phyloP scores from a whole-genome alignment of 2,888 invertebrate genomes.

The Patella ulyssiponensis region DNA sequence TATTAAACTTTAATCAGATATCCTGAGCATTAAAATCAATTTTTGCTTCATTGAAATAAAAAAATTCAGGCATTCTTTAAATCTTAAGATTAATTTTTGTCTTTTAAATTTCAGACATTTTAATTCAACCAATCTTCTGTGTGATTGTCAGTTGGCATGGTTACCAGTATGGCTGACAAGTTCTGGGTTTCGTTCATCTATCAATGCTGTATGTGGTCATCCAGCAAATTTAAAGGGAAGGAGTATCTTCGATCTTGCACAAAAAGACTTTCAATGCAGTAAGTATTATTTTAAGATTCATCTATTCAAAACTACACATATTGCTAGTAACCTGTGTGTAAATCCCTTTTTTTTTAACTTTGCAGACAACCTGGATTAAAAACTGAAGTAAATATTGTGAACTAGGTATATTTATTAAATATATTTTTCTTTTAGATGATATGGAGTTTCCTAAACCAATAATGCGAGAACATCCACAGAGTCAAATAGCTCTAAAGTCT shows the following conservation, averaged over 20 bases:
- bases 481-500: constrained; percentile 89
- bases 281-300: constrained; percentile 45
- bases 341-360: too few relatives aligned
- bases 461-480: constrained; percentile 85
- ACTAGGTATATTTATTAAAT: background rate
- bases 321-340: background rate
- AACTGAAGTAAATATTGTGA: too few relatives aligned
- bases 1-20: background rate
- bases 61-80: too few relatives aligned
- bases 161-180: constrained; percentile 83
- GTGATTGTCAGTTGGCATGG: constrained; percentile 92
- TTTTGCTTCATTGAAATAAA: too few relatives aligned
- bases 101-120: constrained; percentile 71
- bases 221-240: constrained; percentile 83
- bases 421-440: constrained; percentile 74
- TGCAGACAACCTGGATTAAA: too few relatives aligned
- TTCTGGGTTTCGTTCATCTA: constrained; percentile 75
- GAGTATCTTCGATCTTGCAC: constrained; percentile 79
- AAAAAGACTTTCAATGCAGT: constrained; percentile 73
- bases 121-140: constrained; percentile 84
- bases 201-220: constrained; percentile 84
- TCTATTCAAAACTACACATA: background rate
- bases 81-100: too few relatives aligned
- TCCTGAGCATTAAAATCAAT: too few relatives aligned
- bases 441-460: constrained; percentile 87